Conservation (phyloP, 2,113 vertebrate genomes). For the Oreochromis tanganicae region DNA sequence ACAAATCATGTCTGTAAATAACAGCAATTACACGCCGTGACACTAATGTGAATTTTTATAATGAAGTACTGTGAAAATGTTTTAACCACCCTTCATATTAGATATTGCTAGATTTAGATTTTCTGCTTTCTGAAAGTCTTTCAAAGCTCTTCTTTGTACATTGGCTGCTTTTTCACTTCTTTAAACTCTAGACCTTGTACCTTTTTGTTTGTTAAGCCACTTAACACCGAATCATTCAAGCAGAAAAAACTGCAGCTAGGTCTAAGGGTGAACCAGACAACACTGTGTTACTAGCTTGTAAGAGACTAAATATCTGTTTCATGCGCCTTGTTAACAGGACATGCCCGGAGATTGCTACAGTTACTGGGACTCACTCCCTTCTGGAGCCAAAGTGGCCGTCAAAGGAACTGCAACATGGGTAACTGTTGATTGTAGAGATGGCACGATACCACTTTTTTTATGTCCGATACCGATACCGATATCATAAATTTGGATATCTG, state of each 20-base stretch:
- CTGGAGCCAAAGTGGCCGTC: not conserved
- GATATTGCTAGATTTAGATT: not conserved
- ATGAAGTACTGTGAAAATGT: not conserved
- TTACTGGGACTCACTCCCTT: not conserved
- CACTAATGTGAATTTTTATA: not conserved
- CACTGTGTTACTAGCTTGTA: not conserved
- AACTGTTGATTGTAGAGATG: not conserved
- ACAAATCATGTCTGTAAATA: not conserved
- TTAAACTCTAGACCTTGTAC: not conserved
- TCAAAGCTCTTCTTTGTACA: not conserved
- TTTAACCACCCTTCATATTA: rapidly evolving
- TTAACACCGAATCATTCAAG: not conserved
- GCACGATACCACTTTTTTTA: too few species aligned
- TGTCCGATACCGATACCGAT: too few species aligned
- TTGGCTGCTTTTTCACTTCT: not conserved
- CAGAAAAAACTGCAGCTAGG: not conserved
- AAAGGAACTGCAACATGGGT: not conserved
- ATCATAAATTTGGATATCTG: too few species aligned
- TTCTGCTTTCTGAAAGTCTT: not conserved
- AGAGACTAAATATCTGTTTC: not conserved
- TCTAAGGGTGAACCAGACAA: rapidly evolving
- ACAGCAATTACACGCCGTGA: rapidly evolving
- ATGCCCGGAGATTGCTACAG: not conserved
- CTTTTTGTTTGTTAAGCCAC: not conserved
- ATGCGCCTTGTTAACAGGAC: not conserved